A percentile compares a stretch with the other conserved stretches of the same genome.
These are phyloP conservation scores for Dermatophagoides farinae DNA, from an alignment of 1,140 invertebrate species.

Conservation along the genomic window DNA sequence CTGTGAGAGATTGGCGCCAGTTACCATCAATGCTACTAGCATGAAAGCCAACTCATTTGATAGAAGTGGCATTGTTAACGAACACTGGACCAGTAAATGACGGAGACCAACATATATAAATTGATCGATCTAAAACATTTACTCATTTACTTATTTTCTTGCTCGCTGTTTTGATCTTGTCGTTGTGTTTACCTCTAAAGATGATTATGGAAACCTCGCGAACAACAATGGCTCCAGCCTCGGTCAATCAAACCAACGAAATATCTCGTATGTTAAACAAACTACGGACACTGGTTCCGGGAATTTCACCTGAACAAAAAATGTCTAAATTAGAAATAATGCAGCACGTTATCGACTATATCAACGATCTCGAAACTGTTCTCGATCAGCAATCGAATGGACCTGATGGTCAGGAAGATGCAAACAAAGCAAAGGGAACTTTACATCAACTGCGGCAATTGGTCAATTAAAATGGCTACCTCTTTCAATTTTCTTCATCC, in stretches of 20 bases:
- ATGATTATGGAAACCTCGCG: too few relatives aligned
- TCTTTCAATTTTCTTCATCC: too few relatives aligned
- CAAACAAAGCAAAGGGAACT: neutral
- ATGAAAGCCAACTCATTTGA: too few relatives aligned
- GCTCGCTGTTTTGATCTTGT: too few relatives aligned
- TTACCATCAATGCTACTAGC: too few relatives aligned
- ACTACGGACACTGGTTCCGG: conserved; percentile 51
- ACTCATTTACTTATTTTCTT: too few relatives aligned
- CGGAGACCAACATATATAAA: too few relatives aligned
- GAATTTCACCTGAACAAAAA: conserved; percentile 30
- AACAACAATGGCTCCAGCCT: too few relatives aligned
- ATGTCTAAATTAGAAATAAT: conserved; percentile 76
- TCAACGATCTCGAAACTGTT: conserved; percentile 47
- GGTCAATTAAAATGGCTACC: neutral
- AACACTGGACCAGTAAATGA: too few relatives aligned
- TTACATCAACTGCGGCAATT: neutral
- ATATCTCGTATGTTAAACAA: conserved; percentile 78
- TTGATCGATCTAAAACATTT: too few relatives aligned
- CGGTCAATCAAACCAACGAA: conserved; percentile 32
- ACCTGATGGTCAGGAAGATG: neutral
- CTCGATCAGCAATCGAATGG: conserved; percentile 29
- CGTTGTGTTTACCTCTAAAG: too few relatives aligned
- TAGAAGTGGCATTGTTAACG: too few relatives aligned
- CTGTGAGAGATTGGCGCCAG: conserved; percentile 4
- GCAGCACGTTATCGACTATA: conserved; percentile 88